These are phyloP conservation scores for Apamea sordens DNA, from an alignment of 2,888 invertebrate species.

Conservation along the genomic window DNA sequence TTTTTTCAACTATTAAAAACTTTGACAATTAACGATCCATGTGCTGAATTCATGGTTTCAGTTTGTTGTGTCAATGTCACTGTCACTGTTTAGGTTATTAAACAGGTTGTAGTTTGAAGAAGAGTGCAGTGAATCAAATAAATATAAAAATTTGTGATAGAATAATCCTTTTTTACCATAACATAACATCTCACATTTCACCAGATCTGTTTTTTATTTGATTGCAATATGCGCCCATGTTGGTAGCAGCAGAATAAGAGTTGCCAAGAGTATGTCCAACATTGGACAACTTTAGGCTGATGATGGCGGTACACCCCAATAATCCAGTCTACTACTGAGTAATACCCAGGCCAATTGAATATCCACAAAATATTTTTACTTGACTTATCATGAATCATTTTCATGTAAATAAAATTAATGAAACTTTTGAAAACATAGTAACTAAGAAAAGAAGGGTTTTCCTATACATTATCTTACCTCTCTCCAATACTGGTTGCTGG, in stretches of 20 bases:
- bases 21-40: background rate
- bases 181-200: background rate
- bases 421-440: background rate
- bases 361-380: background rate
- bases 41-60: background rate
- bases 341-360: background rate
- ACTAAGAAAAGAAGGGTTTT: background rate
- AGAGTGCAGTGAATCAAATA: slow-evolving; percentile 7
- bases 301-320: background rate
- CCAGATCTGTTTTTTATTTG: background rate
- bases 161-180: background rate
- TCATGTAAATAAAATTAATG: background rate
- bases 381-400: background rate
- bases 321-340: background rate
- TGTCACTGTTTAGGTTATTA: background rate
- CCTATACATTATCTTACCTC: slow-evolving; percentile 91
- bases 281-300: background rate
- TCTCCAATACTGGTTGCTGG: slow-evolving; percentile 94
- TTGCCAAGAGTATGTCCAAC: background rate
- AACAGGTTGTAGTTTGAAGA: background rate
- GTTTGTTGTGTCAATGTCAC: background rate
- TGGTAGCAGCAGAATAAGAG: background rate
- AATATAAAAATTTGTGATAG: background rate
- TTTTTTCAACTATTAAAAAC: background rate
- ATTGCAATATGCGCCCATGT: background rate